A percentile compares a stretch with the other conserved stretches of the same genome.
phyloP scores from a whole-genome alignment of 2,797 vertebrate species.

The Cirrhinus mrigala region DNA sequence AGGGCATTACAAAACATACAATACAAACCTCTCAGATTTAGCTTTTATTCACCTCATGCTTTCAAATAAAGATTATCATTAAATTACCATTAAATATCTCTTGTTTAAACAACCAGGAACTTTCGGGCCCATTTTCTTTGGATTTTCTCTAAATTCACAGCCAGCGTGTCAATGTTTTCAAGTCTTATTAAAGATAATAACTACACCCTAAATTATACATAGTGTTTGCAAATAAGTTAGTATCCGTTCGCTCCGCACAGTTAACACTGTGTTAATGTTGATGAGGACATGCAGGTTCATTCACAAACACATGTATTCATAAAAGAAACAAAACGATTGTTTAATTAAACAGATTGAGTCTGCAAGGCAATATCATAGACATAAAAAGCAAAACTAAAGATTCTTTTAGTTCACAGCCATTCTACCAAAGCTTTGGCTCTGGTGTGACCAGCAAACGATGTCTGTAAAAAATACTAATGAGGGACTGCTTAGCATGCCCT shows the following conservation, averaged over 20 bases:
- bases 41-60: slow-evolving; percentile 26
- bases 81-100: slow-evolving; percentile 18
- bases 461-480: slow-evolving; percentile 68
- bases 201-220: slow-evolving; percentile 19
- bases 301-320: slow-evolving; percentile 25
- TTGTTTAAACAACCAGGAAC: slow-evolving; percentile 18
- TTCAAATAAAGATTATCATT: slow-evolving; percentile 27
- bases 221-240: slow-evolving; percentile 25
- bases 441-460: slow-evolving; percentile 68
- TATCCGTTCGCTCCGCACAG: slow-evolving; percentile 26
- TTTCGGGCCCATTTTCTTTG: slow-evolving; percentile 52
- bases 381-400: slow-evolving; percentile 27
- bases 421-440: slow-evolving; percentile 60
- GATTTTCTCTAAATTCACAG: slow-evolving; percentile 59
- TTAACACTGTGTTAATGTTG: slow-evolving; percentile 15
- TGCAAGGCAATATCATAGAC: slow-evolving; percentile 28
- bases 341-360: slow-evolving; percentile 18
- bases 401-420: slow-evolving; percentile 39
- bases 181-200: slow-evolving; percentile 41
- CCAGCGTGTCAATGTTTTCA: slow-evolving; percentile 36
- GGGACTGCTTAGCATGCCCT: slow-evolving; percentile 64
- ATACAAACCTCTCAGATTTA: slow-evolving; percentile 35
- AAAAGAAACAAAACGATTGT: background rate
- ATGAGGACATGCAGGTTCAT: slow-evolving; percentile 36
- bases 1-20: slow-evolving; percentile 42